Percentiles rank a stretch among this genome's conserved stretches.
phyloP scores from a whole-genome alignment of 1,140 invertebrate species.

The Aporrectodea caliginosa region DNA sequence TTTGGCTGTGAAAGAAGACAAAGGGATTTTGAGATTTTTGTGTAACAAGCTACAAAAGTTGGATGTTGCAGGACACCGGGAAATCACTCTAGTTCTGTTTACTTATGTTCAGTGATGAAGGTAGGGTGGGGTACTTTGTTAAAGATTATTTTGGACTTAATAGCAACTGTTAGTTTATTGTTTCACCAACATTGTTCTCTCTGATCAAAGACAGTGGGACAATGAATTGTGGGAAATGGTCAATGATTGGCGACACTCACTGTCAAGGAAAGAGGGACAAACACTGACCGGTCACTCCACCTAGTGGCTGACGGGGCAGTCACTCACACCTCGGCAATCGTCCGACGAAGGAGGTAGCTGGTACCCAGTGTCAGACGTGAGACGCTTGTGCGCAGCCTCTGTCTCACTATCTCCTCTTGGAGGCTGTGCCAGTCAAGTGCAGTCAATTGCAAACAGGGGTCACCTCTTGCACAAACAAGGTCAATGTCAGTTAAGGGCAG shows the following conservation, averaged over 20 bases:
- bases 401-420: not conserved
- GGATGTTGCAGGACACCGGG: no score
- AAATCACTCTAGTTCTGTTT: no score
- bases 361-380: not conserved
- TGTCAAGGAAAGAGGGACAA: not conserved
- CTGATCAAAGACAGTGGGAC: conserved; percentile 1
- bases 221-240: not conserved
- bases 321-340: not conserved
- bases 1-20: no score
- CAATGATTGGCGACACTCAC: not conserved
- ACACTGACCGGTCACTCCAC: not conserved
- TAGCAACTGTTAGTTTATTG: no score
- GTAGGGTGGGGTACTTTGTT: no score
- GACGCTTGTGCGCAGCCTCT: no score
- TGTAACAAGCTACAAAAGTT: no score
- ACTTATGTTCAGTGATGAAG: no score
- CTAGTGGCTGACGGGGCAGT: no score
- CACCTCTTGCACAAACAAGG: not conserved
- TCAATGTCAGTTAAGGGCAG: not conserved
- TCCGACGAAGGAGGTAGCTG: not conserved
- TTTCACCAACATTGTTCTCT: no score
- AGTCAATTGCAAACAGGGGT: not conserved
- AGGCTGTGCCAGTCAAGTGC: not conserved
- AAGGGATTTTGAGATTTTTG: no score
- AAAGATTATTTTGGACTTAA: no score